Percentiles rank a stretch among this genome's conserved stretches.
Conservation (phyloP, 2,888 invertebrate genomes). For the Hedychridium roseum region DNA sequence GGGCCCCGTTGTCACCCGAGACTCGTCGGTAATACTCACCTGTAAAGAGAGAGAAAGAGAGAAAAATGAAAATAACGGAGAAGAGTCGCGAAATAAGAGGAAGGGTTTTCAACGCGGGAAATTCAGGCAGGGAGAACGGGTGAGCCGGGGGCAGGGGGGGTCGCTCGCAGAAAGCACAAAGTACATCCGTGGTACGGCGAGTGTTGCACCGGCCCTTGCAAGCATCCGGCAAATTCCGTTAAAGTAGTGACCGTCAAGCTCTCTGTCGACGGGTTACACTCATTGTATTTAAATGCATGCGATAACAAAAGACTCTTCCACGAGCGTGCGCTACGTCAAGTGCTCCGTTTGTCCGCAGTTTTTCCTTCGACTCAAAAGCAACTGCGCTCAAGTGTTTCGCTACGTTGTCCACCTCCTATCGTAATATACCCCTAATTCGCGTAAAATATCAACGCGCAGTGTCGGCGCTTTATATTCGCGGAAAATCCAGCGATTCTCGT, state of each 20-base stretch:
- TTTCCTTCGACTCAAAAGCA: no score
- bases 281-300: conserved; percentile 45
- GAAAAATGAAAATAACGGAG: conserved; percentile 2
- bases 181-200: conserved; percentile 22
- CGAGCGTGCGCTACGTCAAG: no score
- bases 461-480: no score
- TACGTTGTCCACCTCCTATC: no score
- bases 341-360: no score
- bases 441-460: no score
- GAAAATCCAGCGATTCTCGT: no score
- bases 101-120: background rate
- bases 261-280: conserved; percentile 20
- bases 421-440: no score
- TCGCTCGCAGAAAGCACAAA: conserved; percentile 13
- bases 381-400: no score
- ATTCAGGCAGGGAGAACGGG: background rate
- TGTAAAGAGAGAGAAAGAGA: conserved; percentile 32
- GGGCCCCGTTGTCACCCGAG: conserved; percentile 8
- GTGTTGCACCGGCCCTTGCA: conserved; percentile 24
- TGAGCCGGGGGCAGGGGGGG: background rate
- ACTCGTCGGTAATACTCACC: conserved; percentile 36
- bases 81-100: background rate
- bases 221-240: conserved; percentile 37
- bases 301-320: conserved; percentile 41
- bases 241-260: conserved; percentile 24